Percentiles rank a stretch among this genome's conserved stretches.
Conservation (phyloP, 2,888 invertebrate species). For the Acleris literana region DNA sequence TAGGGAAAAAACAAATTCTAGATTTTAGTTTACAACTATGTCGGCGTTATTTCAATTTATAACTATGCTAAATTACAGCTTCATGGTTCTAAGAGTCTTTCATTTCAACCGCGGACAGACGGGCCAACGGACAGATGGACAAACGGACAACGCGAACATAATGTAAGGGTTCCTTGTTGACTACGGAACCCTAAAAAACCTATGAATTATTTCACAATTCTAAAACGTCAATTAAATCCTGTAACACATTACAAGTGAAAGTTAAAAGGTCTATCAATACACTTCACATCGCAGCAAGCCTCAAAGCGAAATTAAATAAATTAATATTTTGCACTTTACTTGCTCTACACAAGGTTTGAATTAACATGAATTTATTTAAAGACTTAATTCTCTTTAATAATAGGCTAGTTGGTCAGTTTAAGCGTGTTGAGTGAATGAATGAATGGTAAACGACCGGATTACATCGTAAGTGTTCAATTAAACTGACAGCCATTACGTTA, state of each 20-base stretch:
- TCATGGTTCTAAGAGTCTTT: no score
- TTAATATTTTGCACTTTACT: neutral
- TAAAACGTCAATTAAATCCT: neutral
- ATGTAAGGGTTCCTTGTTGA: no score
- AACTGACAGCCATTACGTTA: constrained; percentile 22
- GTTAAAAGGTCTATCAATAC: constrained; percentile 20
- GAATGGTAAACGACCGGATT: constrained; percentile 26
- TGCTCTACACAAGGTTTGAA: neutral
- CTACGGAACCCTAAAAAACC: no score
- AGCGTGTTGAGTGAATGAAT: constrained; percentile 20
- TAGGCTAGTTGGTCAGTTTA: neutral
- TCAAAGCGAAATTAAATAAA: neutral
- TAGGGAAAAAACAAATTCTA: no score
- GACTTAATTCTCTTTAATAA: neutral
- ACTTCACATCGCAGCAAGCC: neutral
- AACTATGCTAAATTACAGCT: no score
- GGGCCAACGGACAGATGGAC: no score
- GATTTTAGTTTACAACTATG: no score
- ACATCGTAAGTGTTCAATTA: constrained; percentile 27
- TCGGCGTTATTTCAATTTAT: no score
- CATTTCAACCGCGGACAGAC: no score
- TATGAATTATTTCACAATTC: no score
- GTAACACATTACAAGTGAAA: constrained; percentile 20
- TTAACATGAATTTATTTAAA: neutral
- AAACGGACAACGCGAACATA: no score